Evolutionary conservation across 2,797 vertebrate genomes (phyloP).

Genomic region (Tokudaia tokunoshimensis): DNA sequence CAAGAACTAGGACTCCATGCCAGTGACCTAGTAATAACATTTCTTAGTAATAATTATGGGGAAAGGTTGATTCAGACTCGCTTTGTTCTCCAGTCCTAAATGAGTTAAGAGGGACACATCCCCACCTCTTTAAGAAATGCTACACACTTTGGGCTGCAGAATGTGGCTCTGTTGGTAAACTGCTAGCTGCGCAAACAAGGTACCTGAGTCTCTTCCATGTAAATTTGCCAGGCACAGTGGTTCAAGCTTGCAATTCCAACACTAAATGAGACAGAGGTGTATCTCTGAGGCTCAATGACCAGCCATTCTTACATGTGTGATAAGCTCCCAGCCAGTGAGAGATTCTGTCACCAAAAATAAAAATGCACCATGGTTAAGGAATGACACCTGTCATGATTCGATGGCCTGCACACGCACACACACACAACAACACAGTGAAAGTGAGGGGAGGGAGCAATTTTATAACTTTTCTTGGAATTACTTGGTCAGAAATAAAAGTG

Average conservation of each 20-base stretch:
- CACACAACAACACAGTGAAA: not conserved
- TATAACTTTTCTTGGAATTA: not conserved
- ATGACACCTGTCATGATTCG: not conserved
- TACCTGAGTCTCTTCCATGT: not conserved
- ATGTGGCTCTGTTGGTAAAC: not conserved
- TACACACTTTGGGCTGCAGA: not conserved
- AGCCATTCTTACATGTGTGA: not conserved
- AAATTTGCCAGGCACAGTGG: not conserved
- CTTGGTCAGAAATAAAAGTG: slow-evolving; percentile 37
- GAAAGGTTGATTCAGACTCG: not conserved
- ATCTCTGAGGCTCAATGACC: not conserved
- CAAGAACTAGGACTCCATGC: not conserved
- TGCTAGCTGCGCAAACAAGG: not conserved
- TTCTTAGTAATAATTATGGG: not conserved
- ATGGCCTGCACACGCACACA: too few species aligned
- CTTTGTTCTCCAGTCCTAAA: not conserved
- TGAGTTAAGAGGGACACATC: not conserved
- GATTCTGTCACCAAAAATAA: not conserved
- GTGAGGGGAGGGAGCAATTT: not conserved
- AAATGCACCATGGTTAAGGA: not conserved
- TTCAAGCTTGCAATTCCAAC: not conserved
- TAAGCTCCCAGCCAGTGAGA: not conserved
- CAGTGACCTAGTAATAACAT: not conserved
- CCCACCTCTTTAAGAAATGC: not conserved
- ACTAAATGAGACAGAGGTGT: not conserved